Conservation (phyloP, 1,140 invertebrate species). For the Drosophila guanche region DNA sequence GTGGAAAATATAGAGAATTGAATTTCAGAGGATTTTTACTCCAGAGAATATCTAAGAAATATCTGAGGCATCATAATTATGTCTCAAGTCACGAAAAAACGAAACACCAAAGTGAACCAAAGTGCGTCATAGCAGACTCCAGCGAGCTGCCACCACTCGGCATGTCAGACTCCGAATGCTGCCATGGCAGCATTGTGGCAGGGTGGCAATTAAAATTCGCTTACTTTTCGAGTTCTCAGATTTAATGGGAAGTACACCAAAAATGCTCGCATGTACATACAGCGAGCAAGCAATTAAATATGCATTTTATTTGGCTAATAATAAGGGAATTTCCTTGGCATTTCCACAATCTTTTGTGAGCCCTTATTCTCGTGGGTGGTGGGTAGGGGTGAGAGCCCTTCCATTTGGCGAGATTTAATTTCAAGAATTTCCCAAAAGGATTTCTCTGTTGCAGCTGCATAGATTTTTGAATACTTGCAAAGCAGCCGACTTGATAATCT, state of each 20-base stretch:
- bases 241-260: neutral
- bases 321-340: conserved; percentile 25
- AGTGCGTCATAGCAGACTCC: too few species aligned
- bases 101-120: too few species aligned
- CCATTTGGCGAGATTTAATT: too few species aligned
- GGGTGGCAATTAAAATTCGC: conserved; percentile 47
- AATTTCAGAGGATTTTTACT: conserved; percentile 12
- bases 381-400: neutral
- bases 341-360: conserved; percentile 1
- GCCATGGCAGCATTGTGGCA: conserved; percentile 13
- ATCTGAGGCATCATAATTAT: too few species aligned
- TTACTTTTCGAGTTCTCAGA: conserved; percentile 17
- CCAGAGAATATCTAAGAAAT: too few species aligned
- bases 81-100: too few species aligned
- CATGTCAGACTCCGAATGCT: too few species aligned
- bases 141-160: too few species aligned
- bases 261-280: conserved; percentile 19
- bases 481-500: conserved; percentile 31
- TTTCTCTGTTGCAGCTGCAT: conserved; percentile 16
- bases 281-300: conserved; percentile 37
- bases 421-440: neutral
- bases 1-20: conserved; percentile 9
- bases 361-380: neutral
- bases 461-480: conserved; percentile 21
- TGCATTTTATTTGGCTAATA: conserved; percentile 28